Base-by-base conservation (phyloP, 2,888 invertebrate species). In the Phorcus lineatus region DNA sequence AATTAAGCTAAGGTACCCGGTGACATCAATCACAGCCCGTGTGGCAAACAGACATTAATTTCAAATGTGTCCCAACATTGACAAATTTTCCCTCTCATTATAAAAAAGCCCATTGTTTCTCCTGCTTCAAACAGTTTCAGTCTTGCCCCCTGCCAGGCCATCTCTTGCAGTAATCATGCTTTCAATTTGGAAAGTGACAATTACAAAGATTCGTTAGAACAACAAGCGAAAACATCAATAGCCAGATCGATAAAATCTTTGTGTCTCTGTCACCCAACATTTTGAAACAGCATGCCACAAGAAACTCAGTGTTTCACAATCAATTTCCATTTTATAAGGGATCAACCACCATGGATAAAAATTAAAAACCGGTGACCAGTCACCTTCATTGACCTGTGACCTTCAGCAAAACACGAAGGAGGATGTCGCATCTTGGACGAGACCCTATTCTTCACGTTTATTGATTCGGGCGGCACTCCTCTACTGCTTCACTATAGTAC, bases 161-260 rank as follows among this genome's bases (percentile, higher is more conserved):
- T 62, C 28, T 28, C 62, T 24, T 16, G 28, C 19, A 24, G 62
- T 28, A 62, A 62, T 62, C 62, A 62, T 28, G 62, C 62, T 62
- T 28, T 62, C 62, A 24, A 62, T 19, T 62, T 62, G 28, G 62
- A 28, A 28, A 62, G 62, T 62, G 62, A 62, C 62, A 62, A 62
- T 62, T 62, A 62, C 62, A 62, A 24, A 62, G 62, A 62, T 62
- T 62, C 62, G 62, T 62, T 62, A 62, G 62, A 62, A 62, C 62
- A 62, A 62, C 62, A 62, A 28, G 62, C 62, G 47, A 62, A 24
- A 62, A 24, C 62, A 28, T 62, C 62, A 62, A 62, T 62, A 62
- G 28, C 6, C 24, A 28, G 28, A 62, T 62, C 62, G 24, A 62
- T 62, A 24, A 62, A 62, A 62, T 62, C 62, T 62, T 62, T 62